Conservation (phyloP, 1,140 invertebrate genomes). For the Sitophilus oryzae region DNA sequence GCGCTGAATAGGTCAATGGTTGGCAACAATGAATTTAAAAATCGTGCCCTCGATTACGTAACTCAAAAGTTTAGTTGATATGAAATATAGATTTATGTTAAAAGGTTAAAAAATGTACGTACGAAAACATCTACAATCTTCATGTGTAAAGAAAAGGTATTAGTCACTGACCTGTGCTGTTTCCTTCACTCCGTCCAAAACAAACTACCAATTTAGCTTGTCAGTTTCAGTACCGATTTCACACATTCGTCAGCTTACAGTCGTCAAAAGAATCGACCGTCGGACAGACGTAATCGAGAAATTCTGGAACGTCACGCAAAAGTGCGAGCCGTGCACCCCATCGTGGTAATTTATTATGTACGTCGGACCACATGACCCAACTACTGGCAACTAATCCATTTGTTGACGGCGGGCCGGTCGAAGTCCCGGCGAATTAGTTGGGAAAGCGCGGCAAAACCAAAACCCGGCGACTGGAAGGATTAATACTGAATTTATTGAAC, state of each 20-base stretch:
- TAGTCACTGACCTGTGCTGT: no score
- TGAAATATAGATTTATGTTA: no score
- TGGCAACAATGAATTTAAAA: no score
- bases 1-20: no score
- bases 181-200: no score
- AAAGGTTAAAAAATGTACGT: no score
- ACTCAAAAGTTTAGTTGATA: no score
- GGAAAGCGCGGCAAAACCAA: background rate
- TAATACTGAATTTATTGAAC: background rate
- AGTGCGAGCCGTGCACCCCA: background rate
- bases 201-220: background rate
- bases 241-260: background rate
- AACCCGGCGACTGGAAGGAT: background rate
- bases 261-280: background rate
- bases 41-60: no score
- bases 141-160: no score
- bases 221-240: background rate
- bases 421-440: background rate
- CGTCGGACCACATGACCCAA: background rate
- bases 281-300: no score
- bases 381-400: conserved; percentile 1
- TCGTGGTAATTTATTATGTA: background rate
- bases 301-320: background rate
- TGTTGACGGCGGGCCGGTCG: background rate
- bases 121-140: no score